phyloP scores from a whole-genome alignment of 2,888 invertebrate genomes.

The Leptinotarsa haldemani region DNA sequence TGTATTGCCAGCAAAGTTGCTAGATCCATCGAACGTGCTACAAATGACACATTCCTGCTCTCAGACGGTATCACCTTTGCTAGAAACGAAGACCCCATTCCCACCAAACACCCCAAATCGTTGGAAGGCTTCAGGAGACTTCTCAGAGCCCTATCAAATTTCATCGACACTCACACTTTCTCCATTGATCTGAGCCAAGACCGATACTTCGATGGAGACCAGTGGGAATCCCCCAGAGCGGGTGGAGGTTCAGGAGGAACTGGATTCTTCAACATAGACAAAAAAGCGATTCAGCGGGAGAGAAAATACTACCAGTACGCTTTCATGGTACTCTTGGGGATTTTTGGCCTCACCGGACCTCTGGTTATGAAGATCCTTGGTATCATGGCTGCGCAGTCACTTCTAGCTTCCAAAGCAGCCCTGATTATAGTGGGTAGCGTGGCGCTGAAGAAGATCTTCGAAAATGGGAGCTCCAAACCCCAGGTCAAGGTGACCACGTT shows the following conservation, averaged over 20 bases:
- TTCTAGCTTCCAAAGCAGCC: slow-evolving; percentile 80
- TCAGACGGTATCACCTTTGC: slow-evolving; percentile 58
- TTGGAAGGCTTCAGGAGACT: slow-evolving; percentile 61
- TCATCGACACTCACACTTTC: slow-evolving; percentile 75
- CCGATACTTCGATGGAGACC: slow-evolving; percentile 31
- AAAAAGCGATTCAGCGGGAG: slow-evolving; percentile 51
- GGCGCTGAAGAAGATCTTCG: slow-evolving; percentile 78
- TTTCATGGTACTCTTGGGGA: slow-evolving; percentile 61
- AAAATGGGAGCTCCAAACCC: slow-evolving; percentile 74
- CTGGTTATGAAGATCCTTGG: slow-evolving; percentile 78
- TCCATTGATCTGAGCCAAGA: slow-evolving; percentile 70
- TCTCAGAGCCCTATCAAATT: slow-evolving; percentile 69
- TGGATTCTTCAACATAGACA: slow-evolving; percentile 41
- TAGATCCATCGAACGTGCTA: slow-evolving; percentile 56
- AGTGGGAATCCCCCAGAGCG: slow-evolving; percentile 36
- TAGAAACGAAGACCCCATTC: slow-evolving; percentile 54
- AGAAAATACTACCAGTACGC: slow-evolving; percentile 59
- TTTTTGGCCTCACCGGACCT: slow-evolving; percentile 76
- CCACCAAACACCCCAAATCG: slow-evolving; percentile 45
- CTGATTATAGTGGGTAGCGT: slow-evolving; percentile 79
- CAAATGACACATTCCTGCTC: slow-evolving; percentile 58
- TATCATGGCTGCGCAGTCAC: slow-evolving; percentile 77
- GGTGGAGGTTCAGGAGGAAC: slow-evolving; percentile 39
- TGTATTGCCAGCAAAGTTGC: slow-evolving; percentile 61
- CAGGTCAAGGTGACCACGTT: slow-evolving; percentile 77